phyloP scores from a whole-genome alignment of 2,113 vertebrate species.

The Cyanoderma ruficeps region DNA sequence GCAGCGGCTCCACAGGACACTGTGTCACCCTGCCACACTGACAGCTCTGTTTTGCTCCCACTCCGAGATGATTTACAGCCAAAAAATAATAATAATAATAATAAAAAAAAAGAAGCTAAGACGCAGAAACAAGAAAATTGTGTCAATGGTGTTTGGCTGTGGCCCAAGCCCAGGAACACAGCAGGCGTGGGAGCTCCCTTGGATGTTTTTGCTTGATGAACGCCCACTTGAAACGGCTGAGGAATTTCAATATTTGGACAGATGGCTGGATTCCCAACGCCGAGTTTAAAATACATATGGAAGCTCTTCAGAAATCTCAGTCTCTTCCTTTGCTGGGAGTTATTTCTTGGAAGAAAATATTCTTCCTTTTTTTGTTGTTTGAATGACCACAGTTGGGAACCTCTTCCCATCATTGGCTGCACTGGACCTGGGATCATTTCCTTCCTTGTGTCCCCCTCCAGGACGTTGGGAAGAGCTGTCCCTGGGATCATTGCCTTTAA shows the following conservation, averaged over 20 bases:
- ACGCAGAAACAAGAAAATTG: not conserved
- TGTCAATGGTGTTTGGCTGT: constrained; percentile 51
- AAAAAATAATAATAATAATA: not conserved
- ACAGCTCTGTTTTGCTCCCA: not conserved
- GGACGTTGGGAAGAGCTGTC: not conserved
- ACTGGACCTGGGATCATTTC: not conserved
- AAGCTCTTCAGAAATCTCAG: not conserved
- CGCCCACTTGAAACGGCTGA: constrained; percentile 45
- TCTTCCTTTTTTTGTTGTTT: not conserved
- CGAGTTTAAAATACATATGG: constrained; percentile 21
- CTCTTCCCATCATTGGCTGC: not conserved
- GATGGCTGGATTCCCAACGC: constrained; percentile 47
- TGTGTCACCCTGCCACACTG: not conserved
- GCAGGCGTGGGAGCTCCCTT: constrained; percentile 32
- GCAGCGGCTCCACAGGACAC: not conserved
- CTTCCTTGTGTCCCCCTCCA: not conserved
- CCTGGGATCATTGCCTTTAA: not conserved
- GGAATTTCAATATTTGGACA: constrained; percentile 63
- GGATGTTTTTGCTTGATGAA: constrained; percentile 30
- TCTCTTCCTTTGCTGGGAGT: not conserved
- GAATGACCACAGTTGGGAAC: not conserved
- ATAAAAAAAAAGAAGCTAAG: not conserved
- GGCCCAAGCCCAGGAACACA: constrained; percentile 6
- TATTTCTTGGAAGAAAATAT: not conserved
- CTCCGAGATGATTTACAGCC: not conserved